Base-by-base conservation (phyloP, 1,140 invertebrate species). In the Lasioglossum albipes region DNA sequence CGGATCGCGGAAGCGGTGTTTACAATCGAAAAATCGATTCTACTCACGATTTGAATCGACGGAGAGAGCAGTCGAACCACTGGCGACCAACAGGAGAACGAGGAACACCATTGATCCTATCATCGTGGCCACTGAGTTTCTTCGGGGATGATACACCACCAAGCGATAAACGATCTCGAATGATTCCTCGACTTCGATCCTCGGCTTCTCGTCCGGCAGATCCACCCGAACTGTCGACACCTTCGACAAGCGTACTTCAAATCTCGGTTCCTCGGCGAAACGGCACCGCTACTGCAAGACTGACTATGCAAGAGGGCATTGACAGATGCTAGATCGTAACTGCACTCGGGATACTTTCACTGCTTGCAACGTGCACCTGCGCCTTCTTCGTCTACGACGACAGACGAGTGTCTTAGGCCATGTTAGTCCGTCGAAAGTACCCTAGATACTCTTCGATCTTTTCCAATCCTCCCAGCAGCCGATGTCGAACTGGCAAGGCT, bases 271-370 rank as follows among this genome's bases (percentile, higher is more conserved):
- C 66, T 67, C 54, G 70, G n/a, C 27, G 65, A 86, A 87, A 87
- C 74, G 65, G 42, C 89, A 45, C 73, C 73, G 88, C 82, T 83
- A 84, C 73, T 85, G 83, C 77, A 85, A 75, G 82, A 90, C 84
- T 71, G 86, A 77, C 86, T 84, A 79, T 86, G 64, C 67, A 86
- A 86, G 85, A 86, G 87, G 89, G 82, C 88, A 90, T 91, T 90
- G 91, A 90, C 89, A 92, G 90, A 90, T 91, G 90, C 84, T 42
- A 89, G 82, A 91, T 88, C 87, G 87, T 87, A 84, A 76, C 82
- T 85, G 74, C 85, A 85, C 84, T 88, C 52, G 52, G 84, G 79
- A 84, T 89, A 92, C 91, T 92, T 92, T 92, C 91, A 92, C 91
- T 91, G 79, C 79, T 59, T 82, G 72, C 78, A 86, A 87, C 84